Evolutionary conservation across 2,888 invertebrate genomes (phyloP).

Genomic region (Dryobotodes eremita): DNA sequence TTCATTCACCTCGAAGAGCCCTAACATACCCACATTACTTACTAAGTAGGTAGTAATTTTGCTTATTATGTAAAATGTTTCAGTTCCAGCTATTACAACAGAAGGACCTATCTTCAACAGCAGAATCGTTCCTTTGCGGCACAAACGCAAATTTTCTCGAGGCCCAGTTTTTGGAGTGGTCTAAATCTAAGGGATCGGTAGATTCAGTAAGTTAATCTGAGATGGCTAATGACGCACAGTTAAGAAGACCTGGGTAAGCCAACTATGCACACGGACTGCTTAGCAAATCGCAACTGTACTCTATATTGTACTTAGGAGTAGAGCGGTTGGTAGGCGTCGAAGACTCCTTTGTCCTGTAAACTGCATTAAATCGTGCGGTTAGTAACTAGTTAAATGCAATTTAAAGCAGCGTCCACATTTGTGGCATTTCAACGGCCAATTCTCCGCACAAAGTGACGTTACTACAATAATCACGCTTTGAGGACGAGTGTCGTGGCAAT

Average conservation of each 20-base stretch:
- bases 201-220: constrained; percentile 77
- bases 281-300: neutral
- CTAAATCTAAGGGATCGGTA: constrained; percentile 78
- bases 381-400: too few species aligned
- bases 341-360: neutral
- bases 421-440: neutral
- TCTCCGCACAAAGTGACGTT: neutral
- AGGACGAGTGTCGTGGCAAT: neutral
- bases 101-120: constrained; percentile 70
- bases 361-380: neutral
- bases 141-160: constrained; percentile 86
- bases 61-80: constrained; percentile 17
- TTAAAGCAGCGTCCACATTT: neutral
- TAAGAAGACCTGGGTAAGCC: neutral
- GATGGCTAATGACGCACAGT: neutral
- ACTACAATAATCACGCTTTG: neutral
- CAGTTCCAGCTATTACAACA: constrained; percentile 30
- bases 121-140: constrained; percentile 85
- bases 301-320: neutral
- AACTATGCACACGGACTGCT: too few species aligned
- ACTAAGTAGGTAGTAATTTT: neutral
- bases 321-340: neutral
- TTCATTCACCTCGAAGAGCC: neutral
- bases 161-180: constrained; percentile 86
- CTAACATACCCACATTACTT: neutral